These are phyloP conservation scores for Eupithecia abbreviata DNA, from an alignment of 2,888 invertebrate genomes.

Conservation along the genomic window DNA sequence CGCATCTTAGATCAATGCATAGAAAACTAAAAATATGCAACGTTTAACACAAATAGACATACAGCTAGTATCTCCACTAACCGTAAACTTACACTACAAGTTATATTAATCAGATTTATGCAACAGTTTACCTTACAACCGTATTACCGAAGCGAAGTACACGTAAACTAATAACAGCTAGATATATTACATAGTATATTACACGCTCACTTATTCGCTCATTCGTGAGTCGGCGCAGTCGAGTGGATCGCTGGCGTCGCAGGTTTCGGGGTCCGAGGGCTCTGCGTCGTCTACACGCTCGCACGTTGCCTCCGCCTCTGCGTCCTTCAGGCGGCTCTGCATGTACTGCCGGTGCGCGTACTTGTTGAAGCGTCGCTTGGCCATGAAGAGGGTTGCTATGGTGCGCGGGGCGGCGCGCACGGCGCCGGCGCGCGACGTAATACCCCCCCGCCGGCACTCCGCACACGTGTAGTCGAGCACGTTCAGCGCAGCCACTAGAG, in stretches of 20 bases:
- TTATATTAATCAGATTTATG: constrained; percentile 81
- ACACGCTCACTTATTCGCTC: constrained; percentile 12
- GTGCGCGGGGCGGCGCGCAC: constrained; percentile 78
- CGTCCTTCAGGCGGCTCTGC: constrained; percentile 52
- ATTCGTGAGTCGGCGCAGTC: constrained; percentile 13
- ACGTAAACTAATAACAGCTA: constrained; percentile 66
- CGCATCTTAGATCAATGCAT: constrained; percentile 52
- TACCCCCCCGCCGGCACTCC: constrained; percentile 79
- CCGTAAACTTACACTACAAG: constrained; percentile 73
- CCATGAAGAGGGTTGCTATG: constrained; percentile 82
- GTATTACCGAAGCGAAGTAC: constrained; percentile 76
- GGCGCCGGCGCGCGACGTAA: constrained; percentile 79
- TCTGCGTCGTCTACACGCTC: constrained; percentile 40
- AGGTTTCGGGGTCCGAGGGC: constrained; percentile 40
- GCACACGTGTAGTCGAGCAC: constrained; percentile 82
- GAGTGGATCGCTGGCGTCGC: constrained; percentile 19
- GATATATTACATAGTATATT: constrained; percentile 58
- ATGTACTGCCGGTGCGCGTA: constrained; percentile 81
- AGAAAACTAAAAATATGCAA: constrained; percentile 55
- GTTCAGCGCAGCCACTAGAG: constrained; percentile 66
- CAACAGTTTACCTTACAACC: constrained; percentile 78
- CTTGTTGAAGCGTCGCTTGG: constrained; percentile 82
- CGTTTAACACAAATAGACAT: constrained; percentile 57
- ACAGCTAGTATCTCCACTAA: constrained; percentile 65
- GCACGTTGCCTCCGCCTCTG: constrained; percentile 36